phyloP scores from a whole-genome alignment of 2,888 invertebrate species.

The Harmothoe impar region DNA sequence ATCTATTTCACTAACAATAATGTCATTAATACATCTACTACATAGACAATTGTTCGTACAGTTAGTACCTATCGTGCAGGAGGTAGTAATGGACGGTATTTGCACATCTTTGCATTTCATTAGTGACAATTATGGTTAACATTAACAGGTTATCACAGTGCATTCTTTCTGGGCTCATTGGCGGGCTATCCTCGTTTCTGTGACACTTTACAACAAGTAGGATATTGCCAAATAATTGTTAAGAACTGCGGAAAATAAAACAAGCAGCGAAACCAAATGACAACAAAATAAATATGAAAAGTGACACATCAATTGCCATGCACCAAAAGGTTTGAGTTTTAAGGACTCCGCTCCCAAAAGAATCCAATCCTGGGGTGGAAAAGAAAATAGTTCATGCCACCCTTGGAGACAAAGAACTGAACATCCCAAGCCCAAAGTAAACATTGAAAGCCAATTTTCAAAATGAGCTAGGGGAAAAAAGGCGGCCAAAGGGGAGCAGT shows the following conservation, averaged over 20 bases:
- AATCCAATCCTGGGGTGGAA: background rate
- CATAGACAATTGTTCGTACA: background rate
- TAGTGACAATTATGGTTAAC: background rate
- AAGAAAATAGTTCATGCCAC: background rate
- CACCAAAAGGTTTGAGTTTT: background rate
- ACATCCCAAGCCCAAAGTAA: conserved; percentile 3
- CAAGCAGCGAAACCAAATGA: conserved; percentile 17
- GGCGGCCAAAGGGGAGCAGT: conserved; percentile 14
- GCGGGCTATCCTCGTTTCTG: background rate
- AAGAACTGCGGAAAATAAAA: background rate
- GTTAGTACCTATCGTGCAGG: background rate
- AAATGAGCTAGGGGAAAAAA: conserved; percentile 9
- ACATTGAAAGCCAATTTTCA: conserved; percentile 44
- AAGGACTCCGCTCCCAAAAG: conserved; percentile 3
- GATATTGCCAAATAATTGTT: background rate
- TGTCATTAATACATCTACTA: background rate
- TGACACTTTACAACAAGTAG: background rate
- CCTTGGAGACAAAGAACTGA: conserved; percentile 20
- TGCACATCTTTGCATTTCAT: background rate
- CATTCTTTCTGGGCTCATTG: background rate
- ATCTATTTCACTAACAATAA: background rate
- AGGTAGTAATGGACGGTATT: background rate
- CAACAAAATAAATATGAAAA: conserved; percentile 43
- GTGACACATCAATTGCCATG: background rate
- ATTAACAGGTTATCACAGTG: background rate